Conservation (phyloP, 2,113 vertebrate genomes). For the Excalfactoria chinensis region DNA sequence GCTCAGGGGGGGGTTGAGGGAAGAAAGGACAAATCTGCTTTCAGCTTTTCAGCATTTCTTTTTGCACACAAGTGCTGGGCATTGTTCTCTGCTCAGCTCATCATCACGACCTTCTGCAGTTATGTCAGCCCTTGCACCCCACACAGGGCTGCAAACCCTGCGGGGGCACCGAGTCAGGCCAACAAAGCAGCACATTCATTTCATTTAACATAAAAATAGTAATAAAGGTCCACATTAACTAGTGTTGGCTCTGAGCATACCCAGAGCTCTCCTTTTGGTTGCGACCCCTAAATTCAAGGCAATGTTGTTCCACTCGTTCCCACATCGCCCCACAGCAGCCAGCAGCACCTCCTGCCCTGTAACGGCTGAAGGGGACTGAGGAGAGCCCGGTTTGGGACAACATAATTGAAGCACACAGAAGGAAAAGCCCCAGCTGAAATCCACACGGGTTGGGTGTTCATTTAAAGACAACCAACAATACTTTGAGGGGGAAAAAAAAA, state of each 20-base stretch:
- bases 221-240: not conserved
- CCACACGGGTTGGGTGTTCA: not conserved
- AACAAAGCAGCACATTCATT: not conserved
- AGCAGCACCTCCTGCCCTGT: not conserved
- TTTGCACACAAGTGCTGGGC: not conserved
- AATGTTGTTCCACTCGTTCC: not conserved
- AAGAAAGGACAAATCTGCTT: not conserved
- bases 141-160: not conserved
- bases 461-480: not conserved
- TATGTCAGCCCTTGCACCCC: not conserved
- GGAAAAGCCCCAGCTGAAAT: not conserved
- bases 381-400: not conserved
- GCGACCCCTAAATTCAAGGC: not conserved
- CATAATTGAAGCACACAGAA: not conserved
- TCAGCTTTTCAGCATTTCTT: not conserved
- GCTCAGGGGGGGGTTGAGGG: rapidly evolving
- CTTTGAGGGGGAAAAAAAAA: not conserved
- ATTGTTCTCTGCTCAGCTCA: not conserved
- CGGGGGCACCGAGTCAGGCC: not conserved
- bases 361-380: not conserved
- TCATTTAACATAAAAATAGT: not conserved
- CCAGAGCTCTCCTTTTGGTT: not conserved
- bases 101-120: not conserved
- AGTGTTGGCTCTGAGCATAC: not conserved
- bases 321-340: not conserved